Evolutionary conservation across 1,140 invertebrate genomes (phyloP), one percentile per base, ranked within the genome.

Genomic region (Danaus melanippus): DNA sequence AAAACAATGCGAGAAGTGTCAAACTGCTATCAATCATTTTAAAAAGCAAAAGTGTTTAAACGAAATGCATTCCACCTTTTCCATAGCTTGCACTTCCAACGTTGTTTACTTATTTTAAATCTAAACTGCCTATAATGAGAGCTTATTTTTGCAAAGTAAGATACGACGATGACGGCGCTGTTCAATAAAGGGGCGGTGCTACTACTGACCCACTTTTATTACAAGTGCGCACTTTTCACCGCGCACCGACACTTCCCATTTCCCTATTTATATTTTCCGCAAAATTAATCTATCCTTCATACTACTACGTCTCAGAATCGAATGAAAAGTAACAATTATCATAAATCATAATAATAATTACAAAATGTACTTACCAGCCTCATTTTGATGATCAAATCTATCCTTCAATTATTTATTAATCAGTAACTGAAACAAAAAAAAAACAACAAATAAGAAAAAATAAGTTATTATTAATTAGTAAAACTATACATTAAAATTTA

Each of bases 151-250:
- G 66, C 58, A 56, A 64, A 67, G 67, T 67, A 51, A 69, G 58
- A 66, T 50, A 50, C 47, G 60, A 62, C 58, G 58, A 64, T 56
- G 46, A 58, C 61, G 56, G 66, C 60, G 66, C 58, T 74, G 82
- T 75, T 86, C 83, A 74, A 86, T 86, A 86, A 84, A 86, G 72
- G 76, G 83, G 83, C 80, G 83, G 83, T 63, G 76, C 74, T 59
- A 82, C 82, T 85, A 86, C 79, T 84, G 83, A 86, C 80, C 83
- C 68, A 86, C 69, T 84, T 86, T 74, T 74, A 65, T 73, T 69
- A 79, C 73, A 79, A 83, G 71, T 84, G 82, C 82, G 82, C 82
- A 77, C 69, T 82, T 81, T 79, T 70, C 67, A 78, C 74, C 75
- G 82, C 82, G 82, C 82, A 85, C 69, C 60, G 64, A 69, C 71